Conservation (phyloP, 2,113 vertebrate genomes). For the Chaetodon trifascialis region DNA sequence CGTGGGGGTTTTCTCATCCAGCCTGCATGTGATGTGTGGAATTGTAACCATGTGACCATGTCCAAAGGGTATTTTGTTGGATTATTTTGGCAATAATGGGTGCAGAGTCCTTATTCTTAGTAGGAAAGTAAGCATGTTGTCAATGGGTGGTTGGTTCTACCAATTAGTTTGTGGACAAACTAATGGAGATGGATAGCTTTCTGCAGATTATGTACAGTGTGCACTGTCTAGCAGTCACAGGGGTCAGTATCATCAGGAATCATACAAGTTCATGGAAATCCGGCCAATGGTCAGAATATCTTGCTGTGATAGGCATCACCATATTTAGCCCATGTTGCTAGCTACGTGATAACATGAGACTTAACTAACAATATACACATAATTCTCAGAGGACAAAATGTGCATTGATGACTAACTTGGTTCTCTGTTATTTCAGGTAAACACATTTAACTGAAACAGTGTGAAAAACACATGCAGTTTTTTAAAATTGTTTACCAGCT, state of each 20-base stretch:
- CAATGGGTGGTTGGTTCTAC: neutral
- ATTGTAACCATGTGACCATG: neutral
- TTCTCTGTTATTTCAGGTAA: neutral
- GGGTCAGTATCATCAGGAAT: neutral
- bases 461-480: neutral
- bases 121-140: neutral
- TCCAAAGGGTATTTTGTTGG: neutral
- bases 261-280: neutral
- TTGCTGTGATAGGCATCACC: neutral
- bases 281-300: neutral
- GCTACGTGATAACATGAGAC: neutral
- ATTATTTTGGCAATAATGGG: neutral
- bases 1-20: no score
- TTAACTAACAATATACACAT: neutral
- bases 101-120: neutral
- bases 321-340: neutral
- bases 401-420: neutral
- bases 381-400: neutral
- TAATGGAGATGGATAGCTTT: neutral
- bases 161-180: neutral
- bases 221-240: neutral
- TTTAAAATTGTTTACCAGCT: constrained; percentile 42
- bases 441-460: neutral
- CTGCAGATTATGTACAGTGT: no score
- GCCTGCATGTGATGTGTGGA: neutral